A percentile compares a stretch with the other conserved stretches of the same genome.
Evolutionary conservation across 2,797 vertebrate species (phyloP).

Genomic region (Masticophis lateralis): DNA sequence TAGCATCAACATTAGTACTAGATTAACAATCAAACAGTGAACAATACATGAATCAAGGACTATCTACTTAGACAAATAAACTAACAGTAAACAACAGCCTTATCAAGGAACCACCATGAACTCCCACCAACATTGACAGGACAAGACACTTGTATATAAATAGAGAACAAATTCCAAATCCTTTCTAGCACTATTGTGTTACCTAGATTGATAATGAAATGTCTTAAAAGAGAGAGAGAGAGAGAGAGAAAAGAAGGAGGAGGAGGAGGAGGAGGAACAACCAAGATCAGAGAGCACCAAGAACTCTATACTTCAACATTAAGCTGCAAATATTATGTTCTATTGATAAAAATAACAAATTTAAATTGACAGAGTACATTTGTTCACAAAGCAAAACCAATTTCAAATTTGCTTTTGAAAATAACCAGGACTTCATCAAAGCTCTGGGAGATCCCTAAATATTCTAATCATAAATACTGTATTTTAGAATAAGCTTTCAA

Average conservation of each 20-base stretch:
- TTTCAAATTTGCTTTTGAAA: not conserved
- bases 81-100: not conserved
- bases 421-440: not conserved
- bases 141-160: not conserved
- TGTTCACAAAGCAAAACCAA: not conserved
- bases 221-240: too few species aligned
- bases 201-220: too few species aligned
- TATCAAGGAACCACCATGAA: not conserved
- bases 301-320: too few species aligned
- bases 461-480: conserved; percentile 6
- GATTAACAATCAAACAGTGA: not conserved
- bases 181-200: too few species aligned
- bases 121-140: not conserved
- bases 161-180: too few species aligned
- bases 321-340: too few species aligned
- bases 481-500: conserved; percentile 1
- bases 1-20: not conserved
- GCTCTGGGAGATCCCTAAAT: conserved; percentile 19
- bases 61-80: too few species aligned
- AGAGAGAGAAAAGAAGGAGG: too few species aligned
- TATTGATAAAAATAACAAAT: not conserved
- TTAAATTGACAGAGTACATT: not conserved
- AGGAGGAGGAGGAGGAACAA: too few species aligned
- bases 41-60: not conserved
- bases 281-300: too few species aligned